Evolutionary conservation across 2,888 invertebrate genomes (phyloP), one percentile per base, ranked within the genome.

Genomic region (Pandemis cinnamomeana): DNA sequence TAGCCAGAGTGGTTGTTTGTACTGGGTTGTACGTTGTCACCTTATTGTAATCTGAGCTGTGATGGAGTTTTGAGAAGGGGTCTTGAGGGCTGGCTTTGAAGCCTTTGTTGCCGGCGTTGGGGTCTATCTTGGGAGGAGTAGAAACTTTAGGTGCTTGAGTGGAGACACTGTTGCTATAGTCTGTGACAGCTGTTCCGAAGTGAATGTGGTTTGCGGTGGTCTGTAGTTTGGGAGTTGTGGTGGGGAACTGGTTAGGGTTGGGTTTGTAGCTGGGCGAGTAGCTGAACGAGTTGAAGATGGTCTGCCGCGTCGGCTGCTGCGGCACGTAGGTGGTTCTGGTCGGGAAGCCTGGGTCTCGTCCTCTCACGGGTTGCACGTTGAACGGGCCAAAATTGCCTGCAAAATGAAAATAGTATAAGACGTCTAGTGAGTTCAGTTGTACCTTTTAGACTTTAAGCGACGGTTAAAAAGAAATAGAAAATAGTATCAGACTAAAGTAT

Each of bases 301-400:
- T 89, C 76, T 93, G 91, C 78, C 91, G 92, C 13, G 92, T 92
- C 75, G 88, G 89, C 77, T 87, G 91, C 2, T 84, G 90, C 53
- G 89, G 92, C 77, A 88, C 82, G 83, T 86, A 95, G 67, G 89
- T 92, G 13, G 88, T 91, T 84, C 92, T 92, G 64, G 92, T 89
- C 27, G 87, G 87, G 82, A 86, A 91, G 58, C 87, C 83, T 78
- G 95, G 93, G 79, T 95, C 91, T 80, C 95, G 88, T 77, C 93
- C 93, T 85, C 95, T 95, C 11, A 95, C 87, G 42, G 95, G 90
- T 66, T 95, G 95, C 74, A 95, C 89, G n/a, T 95, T 95, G 78
- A 95, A 95, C 15, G 95, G 92, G 79, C 95, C 95, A 83, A 95
- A 95, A 72, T 95, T 93, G 77, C 96, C 96, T 88, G 89, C 51